Base-by-base conservation (phyloP, 2,113 vertebrate genomes). In the Thalassoma bifasciatum region DNA sequence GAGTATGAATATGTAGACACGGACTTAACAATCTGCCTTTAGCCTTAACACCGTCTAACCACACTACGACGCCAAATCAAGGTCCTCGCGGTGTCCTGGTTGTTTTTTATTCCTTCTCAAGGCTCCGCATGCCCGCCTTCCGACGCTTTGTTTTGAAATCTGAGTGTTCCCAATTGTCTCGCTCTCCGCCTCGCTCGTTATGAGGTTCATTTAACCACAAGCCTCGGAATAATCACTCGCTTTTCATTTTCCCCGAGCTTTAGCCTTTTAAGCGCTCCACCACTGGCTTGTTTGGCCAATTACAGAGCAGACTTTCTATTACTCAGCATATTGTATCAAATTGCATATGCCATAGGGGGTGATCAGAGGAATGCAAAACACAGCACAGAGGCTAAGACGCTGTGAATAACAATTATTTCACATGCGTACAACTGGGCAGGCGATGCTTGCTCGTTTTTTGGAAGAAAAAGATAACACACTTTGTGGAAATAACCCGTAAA, bases 181-280 rank as follows among this genome's bases (percentile, higher is more conserved):
- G 37, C 78, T 24, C 83, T 75, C 85, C 52, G 72, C 82, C 82
- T 78, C 42, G 37, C 77, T 91, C 77, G 37, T 91, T 91, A 91
- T 46, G 64, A 79, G 91, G 40, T 79, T 87, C 84, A 81, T 90
- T 90, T 86, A 46, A 88, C 58, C 83, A 83, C 88, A 66, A 86
- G 76, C 78, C 79, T 56, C 12, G 10, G 65, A 83, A 87, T 87
- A 91, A 91, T 87, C 85, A 77, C 79, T 66, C 11, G 67, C 79
- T 79, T 86, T 87, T 83, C 68, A 86, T 91, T 89, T 78, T 82
- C 82, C 82, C 83, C 16, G 3, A 76, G 80, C 83, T 63, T 74
- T 54, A 72, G 74, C 52, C 76, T 38, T 77, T 82, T 86, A 84
- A 88, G 86, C 0, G 59, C 66, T 79, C 71, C 8, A 73, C 77